These are phyloP conservation scores for Corydoras sp. DNA, from an alignment of 2,113 vertebrate genomes.

Conservation along the genomic window DNA sequence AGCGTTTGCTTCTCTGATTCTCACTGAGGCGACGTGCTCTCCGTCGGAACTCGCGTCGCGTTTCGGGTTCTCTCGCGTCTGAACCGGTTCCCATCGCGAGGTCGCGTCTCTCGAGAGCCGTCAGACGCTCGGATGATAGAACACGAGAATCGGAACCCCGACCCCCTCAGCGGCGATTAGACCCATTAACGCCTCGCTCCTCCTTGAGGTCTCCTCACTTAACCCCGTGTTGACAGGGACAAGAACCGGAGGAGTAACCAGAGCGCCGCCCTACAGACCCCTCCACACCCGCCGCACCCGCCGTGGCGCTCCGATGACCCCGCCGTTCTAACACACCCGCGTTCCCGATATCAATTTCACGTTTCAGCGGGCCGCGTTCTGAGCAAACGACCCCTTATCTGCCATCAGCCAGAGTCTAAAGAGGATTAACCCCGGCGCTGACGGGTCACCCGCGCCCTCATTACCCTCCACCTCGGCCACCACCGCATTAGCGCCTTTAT, in stretches of 20 bases:
- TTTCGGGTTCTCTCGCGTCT: neutral
- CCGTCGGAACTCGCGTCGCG: neutral
- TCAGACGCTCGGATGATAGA: neutral
- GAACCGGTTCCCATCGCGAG: neutral
- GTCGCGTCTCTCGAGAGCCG: neutral
- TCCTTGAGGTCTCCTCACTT: conserved; percentile 9
- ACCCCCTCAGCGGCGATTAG: conserved; percentile 7
- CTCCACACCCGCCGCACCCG: neutral
- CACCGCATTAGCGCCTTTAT: conserved; percentile 10
- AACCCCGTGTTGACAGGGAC: conserved; percentile 32
- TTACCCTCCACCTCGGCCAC: conserved; percentile 29
- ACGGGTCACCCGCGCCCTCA: conserved; percentile 36
- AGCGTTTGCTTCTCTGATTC: no score
- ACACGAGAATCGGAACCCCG: conserved; percentile 5
- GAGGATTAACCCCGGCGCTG: conserved; percentile 32
- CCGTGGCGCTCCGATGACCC: neutral
- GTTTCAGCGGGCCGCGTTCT: conserved; percentile 34
- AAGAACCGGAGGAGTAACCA: conserved; percentile 28
- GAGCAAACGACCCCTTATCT: conserved; percentile 36
- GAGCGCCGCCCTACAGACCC: conserved; percentile 22
- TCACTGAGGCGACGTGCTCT: no score
- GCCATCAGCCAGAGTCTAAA: conserved; percentile 39
- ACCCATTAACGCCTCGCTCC: conserved; percentile 18
- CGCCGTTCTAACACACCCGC: conserved; percentile 21
- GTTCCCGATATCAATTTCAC: conserved; percentile 42